Conservation (phyloP, 2,888 invertebrate genomes). For the Spialia ferax region DNA sequence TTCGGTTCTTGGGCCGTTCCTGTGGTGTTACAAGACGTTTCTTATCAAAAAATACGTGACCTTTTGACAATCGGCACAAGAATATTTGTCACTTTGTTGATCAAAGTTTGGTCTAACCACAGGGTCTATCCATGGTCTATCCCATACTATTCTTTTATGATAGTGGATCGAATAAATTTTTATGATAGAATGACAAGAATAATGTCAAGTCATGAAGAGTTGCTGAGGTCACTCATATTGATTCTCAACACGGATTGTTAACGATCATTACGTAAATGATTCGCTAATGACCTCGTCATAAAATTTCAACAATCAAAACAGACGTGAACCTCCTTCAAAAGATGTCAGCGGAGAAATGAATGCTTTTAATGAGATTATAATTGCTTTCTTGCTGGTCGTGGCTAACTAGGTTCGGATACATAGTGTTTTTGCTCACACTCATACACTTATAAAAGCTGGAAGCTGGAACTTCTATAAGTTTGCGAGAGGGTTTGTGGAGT, state of each 20-base stretch:
- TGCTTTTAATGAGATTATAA: constrained; percentile 27
- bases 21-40: too few relatives aligned
- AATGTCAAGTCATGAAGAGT: constrained; percentile 19
- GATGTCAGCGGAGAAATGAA: constrained; percentile 20
- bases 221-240: background rate
- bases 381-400: constrained; percentile 10
- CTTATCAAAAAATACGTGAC: too few relatives aligned
- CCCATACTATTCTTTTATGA: too few relatives aligned
- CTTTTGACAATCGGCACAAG: too few relatives aligned
- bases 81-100: too few relatives aligned
- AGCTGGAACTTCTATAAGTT: background rate
- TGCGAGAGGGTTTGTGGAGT: background rate
- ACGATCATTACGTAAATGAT: constrained; percentile 33
- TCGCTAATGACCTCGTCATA: constrained; percentile 25
- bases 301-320: constrained; percentile 26
- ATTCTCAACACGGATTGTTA: constrained; percentile 21
- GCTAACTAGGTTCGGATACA: background rate
- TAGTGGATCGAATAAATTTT: too few relatives aligned
- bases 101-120: too few relatives aligned
- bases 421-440: constrained; percentile 7
- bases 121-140: too few relatives aligned
- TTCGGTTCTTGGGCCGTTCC: too few relatives aligned
- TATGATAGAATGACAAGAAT: background rate
- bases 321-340: constrained; percentile 20
- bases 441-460: too few relatives aligned